A percentile compares a stretch with the other conserved stretches of the same genome.
phyloP scores from a whole-genome alignment of 2,113 vertebrate genomes.

The Eonycteris spelaea region DNA sequence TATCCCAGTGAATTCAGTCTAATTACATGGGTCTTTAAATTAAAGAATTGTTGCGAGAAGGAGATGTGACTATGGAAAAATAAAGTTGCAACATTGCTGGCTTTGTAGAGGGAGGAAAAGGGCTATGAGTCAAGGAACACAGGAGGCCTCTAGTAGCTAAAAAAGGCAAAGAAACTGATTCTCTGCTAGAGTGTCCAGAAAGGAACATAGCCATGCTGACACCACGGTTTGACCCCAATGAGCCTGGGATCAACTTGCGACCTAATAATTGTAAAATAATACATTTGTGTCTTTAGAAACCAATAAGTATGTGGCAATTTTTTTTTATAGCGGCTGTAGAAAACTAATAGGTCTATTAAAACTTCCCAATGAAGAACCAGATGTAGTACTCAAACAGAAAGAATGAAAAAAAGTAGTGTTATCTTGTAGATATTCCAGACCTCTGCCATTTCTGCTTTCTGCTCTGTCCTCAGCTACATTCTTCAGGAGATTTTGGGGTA shows the following conservation, averaged over 20 bases:
- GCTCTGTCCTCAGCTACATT: background rate
- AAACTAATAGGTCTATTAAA: background rate
- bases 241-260: background rate
- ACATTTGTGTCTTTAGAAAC: background rate
- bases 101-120: background rate
- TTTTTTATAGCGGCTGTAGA: background rate
- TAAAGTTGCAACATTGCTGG: background rate
- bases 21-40: background rate
- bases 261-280: background rate
- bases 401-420: background rate
- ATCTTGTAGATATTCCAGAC: background rate
- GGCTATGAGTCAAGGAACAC: too few species aligned
- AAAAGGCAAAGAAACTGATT: background rate
- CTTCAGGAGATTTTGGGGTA: background rate
- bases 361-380: background rate
- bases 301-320: background rate
- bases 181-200: background rate
- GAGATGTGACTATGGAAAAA: background rate
- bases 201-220: background rate
- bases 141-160: rapidly evolving
- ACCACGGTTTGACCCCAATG: background rate
- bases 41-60: background rate
- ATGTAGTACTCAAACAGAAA: background rate
- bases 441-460: background rate
- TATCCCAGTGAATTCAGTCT: background rate